phyloP scores from a whole-genome alignment of 2,888 invertebrate species.

The Theristus sp. region DNA sequence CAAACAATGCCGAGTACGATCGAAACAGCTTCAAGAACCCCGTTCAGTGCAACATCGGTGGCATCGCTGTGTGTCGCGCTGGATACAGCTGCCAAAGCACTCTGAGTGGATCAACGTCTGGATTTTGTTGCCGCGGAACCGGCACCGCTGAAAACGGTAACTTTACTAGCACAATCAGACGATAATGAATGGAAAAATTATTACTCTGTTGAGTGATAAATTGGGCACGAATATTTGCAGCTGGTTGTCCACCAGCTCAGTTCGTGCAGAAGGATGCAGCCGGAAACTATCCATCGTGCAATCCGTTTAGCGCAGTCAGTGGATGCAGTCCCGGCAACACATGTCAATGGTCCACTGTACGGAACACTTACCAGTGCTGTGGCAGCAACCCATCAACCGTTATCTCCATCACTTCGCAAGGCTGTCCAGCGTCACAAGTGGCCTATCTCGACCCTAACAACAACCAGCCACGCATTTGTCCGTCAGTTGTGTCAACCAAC shows the following conservation, averaged over 20 bases:
- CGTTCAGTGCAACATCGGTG: constrained; percentile 18
- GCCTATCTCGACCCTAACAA: constrained; percentile 16
- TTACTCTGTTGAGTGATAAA: not conserved
- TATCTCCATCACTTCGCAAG: constrained; percentile 9
- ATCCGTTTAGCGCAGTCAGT: constrained; percentile 21
- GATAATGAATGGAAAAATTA: not conserved
- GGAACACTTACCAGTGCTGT: constrained; percentile 9
- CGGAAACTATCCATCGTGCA: constrained; percentile 12
- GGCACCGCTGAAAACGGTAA: not conserved
- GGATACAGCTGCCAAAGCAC: constrained; percentile 24
- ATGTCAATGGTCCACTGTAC: constrained; percentile 13
- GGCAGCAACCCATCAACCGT: not conserved
- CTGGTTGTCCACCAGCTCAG: constrained; percentile 14
- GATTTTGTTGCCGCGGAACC: not conserved
- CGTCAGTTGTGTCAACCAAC: constrained; percentile 2
- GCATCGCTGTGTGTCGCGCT: constrained; percentile 13
- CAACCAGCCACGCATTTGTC: constrained; percentile 16
- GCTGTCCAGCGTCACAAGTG: constrained; percentile 16
- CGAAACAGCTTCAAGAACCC: constrained; percentile 15
- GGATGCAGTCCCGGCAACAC: constrained; percentile 19
- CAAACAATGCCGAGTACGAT: not conserved
- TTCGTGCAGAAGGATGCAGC: constrained; percentile 11
- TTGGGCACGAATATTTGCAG: not conserved
- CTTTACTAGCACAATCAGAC: not conserved
- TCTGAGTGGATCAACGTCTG: not conserved